phyloP scores from a whole-genome alignment of 2,888 invertebrate species.

The Notocelia uddmanniana region DNA sequence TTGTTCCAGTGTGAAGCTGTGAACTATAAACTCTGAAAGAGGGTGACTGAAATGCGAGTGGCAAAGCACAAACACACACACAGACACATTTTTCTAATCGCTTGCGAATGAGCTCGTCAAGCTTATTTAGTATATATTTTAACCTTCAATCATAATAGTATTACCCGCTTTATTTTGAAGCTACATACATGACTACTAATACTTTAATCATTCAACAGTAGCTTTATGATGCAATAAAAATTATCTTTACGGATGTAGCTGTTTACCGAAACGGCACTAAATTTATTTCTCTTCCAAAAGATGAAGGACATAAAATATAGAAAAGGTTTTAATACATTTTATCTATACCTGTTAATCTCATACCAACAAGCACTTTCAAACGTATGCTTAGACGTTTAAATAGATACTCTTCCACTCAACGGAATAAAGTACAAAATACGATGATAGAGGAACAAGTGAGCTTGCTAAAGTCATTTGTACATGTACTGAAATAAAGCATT shows the following conservation, averaged over 20 bases:
- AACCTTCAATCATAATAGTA: not conserved
- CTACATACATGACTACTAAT: not conserved
- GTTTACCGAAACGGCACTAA: constrained; percentile 4
- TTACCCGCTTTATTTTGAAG: too few relatives aligned
- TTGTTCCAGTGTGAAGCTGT: too few relatives aligned
- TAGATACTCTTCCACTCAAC: not conserved
- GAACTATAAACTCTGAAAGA: too few relatives aligned
- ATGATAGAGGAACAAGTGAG: not conserved
- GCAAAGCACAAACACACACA: too few relatives aligned
- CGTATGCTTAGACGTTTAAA: not conserved
- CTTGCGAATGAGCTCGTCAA: too few relatives aligned
- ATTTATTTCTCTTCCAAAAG: constrained; percentile 11
- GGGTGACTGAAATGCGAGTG: too few relatives aligned
- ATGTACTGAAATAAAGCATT: constrained; percentile 7
- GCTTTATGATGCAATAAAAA: constrained; percentile 13
- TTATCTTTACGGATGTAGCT: constrained; percentile 8
- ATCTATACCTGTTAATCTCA: constrained; percentile 12
- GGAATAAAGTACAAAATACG: not conserved
- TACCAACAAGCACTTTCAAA: not conserved
- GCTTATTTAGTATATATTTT: not conserved
- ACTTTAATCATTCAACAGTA: constrained; percentile 8
- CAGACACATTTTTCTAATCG: too few relatives aligned
- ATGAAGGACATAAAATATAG: constrained; percentile 10
- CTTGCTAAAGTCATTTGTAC: constrained; percentile 11
- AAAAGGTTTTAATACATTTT: constrained; percentile 28